A percentile compares a stretch with the other conserved stretches of the same genome.
Conservation (phyloP, 2,888 invertebrate genomes). For the Aelia acuminata region DNA sequence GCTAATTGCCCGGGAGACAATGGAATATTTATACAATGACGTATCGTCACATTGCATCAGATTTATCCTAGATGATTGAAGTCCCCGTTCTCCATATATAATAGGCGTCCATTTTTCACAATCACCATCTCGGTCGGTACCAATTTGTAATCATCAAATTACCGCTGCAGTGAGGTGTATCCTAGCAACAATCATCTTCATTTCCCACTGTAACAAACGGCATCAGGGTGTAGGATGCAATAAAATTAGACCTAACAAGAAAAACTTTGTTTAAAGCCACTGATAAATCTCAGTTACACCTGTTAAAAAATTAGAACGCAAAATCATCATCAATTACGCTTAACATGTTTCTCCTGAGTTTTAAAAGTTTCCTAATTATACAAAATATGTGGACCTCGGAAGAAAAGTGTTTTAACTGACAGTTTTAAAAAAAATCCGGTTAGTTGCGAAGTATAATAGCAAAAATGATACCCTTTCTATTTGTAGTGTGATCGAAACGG, state of each 20-base stretch:
- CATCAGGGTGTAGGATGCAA: not conserved
- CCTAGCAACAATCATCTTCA: not conserved
- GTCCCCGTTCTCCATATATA: not conserved
- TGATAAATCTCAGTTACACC: not conserved
- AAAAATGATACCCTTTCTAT: too few species aligned
- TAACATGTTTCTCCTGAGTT: too few species aligned
- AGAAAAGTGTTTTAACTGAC: too few species aligned
- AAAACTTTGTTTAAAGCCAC: not conserved
- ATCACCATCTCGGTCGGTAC: not conserved
- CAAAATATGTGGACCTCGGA: too few species aligned
- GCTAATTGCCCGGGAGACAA: constrained; percentile 28
- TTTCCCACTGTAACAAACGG: not conserved
- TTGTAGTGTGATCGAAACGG: too few species aligned
- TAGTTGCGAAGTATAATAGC: too few species aligned
- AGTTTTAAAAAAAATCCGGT: too few species aligned
- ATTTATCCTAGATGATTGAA: constrained; percentile 26
- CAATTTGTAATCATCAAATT: constrained; percentile 31
- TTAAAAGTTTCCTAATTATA: too few species aligned
- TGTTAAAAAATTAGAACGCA: too few species aligned
- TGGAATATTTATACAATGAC: constrained; percentile 30
- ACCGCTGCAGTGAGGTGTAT: not conserved
- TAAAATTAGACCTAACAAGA: not conserved
- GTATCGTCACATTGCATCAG: constrained; percentile 17
- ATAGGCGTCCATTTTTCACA: constrained; percentile 31
- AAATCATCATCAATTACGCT: too few species aligned